Evolutionary conservation across 1,140 invertebrate genomes (phyloP).

Genomic region (Aphelenchoides avenae): DNA sequence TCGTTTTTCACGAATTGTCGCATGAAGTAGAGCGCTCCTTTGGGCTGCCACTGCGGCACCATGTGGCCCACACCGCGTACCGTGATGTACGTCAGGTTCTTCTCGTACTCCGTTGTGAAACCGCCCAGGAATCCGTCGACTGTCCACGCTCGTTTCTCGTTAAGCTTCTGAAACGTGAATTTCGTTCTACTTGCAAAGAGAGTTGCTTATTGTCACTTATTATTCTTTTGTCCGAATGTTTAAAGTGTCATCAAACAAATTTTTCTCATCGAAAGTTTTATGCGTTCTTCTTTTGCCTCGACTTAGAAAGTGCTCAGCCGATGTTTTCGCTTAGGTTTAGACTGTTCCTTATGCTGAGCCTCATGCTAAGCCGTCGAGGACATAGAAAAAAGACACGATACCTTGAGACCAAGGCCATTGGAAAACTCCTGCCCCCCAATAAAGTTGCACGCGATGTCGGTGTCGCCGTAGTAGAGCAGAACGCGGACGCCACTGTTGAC

Average conservation of each 20-base stretch:
- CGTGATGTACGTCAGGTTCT: slow-evolving; percentile 45
- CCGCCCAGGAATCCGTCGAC: slow-evolving; percentile 47
- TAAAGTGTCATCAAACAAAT: too few species aligned
- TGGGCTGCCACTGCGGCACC: slow-evolving; percentile 65
- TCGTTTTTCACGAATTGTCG: slow-evolving; percentile 53
- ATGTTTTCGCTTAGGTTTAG: too few species aligned
- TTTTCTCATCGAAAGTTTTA: too few species aligned
- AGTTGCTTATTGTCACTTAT: background rate
- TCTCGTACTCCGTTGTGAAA: slow-evolving; percentile 47
- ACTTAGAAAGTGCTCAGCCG: too few species aligned
- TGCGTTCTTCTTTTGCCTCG: too few species aligned
- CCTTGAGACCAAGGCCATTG: slow-evolving; percentile 30
- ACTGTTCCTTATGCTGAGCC: too few species aligned
- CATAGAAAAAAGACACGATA: too few species aligned
- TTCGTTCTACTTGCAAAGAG: too few species aligned
- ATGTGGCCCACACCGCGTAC: slow-evolving; percentile 58
- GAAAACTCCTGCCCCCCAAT: slow-evolving; percentile 46
- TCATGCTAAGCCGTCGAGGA: too few species aligned
- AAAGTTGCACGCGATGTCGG: slow-evolving; percentile 66
- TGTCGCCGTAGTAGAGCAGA: slow-evolving; percentile 65
- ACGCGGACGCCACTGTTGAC: slow-evolving; percentile 55
- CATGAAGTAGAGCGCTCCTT: slow-evolving; percentile 60
- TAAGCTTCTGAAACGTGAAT: slow-evolving; percentile 19
- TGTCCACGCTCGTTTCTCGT: slow-evolving; percentile 43
- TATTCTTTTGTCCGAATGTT: background rate